phyloP scores from a whole-genome alignment of 2,888 invertebrate species.

The Tenthredo distinguenda region DNA sequence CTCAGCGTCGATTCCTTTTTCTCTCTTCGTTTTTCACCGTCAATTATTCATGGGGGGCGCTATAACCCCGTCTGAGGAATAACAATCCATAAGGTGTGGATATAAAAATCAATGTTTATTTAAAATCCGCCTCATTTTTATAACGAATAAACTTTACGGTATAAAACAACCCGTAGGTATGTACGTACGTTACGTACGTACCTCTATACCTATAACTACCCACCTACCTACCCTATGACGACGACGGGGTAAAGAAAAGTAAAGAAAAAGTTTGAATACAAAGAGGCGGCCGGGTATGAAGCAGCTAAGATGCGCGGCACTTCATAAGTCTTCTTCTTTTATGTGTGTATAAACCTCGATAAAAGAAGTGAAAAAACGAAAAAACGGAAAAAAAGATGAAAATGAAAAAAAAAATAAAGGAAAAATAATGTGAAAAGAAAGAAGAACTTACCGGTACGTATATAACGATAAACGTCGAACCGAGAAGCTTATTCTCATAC shows the following conservation, averaged over 20 bases:
- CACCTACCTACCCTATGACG: neutral
- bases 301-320: constrained; percentile 1
- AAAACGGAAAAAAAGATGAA: neutral
- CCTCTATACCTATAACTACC: neutral
- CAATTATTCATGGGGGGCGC: neutral
- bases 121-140: neutral
- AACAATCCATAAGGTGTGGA: neutral
- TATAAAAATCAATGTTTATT: neutral
- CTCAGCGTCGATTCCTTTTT: neutral
- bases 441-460: neutral
- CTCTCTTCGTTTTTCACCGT: neutral
- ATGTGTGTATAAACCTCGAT: neutral
- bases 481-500: neutral
- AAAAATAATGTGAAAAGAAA: neutral
- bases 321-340: constrained; percentile 4
- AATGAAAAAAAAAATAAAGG: neutral
- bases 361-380: neutral
- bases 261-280: neutral
- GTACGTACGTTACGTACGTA: neutral
- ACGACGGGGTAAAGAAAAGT: neutral
- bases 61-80: neutral
- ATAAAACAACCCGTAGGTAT: neutral
- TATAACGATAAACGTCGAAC: constrained; percentile 3
- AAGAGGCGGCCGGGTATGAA: neutral
- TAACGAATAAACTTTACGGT: neutral